phyloP scores from a whole-genome alignment of 2,113 vertebrate genomes.

The Aphyosemion australe region DNA sequence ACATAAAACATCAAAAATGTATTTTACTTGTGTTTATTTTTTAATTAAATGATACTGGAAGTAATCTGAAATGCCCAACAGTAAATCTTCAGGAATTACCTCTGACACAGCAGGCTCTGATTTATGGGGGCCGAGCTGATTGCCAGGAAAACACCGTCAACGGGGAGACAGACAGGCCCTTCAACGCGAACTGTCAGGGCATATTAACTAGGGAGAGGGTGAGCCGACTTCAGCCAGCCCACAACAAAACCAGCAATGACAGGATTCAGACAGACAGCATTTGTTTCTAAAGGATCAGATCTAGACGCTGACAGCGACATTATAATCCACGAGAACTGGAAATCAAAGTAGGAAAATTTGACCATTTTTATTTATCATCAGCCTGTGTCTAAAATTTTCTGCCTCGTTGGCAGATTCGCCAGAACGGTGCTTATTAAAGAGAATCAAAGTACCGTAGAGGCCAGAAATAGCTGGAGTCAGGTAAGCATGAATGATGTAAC shows the following conservation, averaged over 20 bases:
- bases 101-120: slow-evolving; percentile 64
- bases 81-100: slow-evolving; percentile 42
- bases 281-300: slow-evolving; percentile 25
- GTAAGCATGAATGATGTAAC: slow-evolving; percentile 75
- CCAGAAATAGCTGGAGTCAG: slow-evolving; percentile 76
- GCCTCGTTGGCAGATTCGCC: slow-evolving; percentile 58
- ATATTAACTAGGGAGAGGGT: slow-evolving; percentile 45
- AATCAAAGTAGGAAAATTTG: slow-evolving; percentile 27
- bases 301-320: slow-evolving; percentile 41
- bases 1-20: slow-evolving; percentile 6
- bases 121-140: slow-evolving; percentile 46
- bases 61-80: background rate
- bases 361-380: slow-evolving; percentile 35
- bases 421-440: slow-evolving; percentile 60
- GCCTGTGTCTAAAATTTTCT: slow-evolving; percentile 39
- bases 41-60: slow-evolving; percentile 29
- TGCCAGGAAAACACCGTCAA: slow-evolving; percentile 50
- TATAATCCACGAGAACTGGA: slow-evolving; percentile 28
- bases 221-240: slow-evolving; percentile 41
- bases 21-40: background rate
- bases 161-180: slow-evolving; percentile 54
- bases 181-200: slow-evolving; percentile 47
- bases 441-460: slow-evolving; percentile 51
- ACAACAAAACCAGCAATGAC: slow-evolving; percentile 33
- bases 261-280: slow-evolving; percentile 25